These are phyloP conservation scores for Agelastica alni DNA, from an alignment of 2,888 invertebrate species.

Conservation along the genomic window DNA sequence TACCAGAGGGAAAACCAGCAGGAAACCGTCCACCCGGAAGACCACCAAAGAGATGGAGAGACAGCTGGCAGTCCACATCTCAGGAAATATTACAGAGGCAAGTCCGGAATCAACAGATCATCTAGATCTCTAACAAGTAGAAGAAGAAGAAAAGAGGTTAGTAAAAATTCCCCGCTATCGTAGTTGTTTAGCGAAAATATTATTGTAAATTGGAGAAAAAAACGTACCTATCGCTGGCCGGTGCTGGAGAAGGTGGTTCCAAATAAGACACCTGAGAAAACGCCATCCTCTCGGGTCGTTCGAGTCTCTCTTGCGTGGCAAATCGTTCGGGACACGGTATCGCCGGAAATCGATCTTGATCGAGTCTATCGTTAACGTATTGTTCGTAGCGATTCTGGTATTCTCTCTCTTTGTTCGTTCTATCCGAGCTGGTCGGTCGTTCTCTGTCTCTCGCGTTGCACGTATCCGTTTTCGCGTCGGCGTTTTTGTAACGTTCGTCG, in stretches of 20 bases:
- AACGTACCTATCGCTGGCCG: slow-evolving; percentile 62
- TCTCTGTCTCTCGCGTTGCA: slow-evolving; percentile 38
- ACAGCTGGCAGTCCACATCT: too few species aligned
- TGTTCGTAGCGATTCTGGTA: slow-evolving; percentile 38
- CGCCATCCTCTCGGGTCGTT: slow-evolving; percentile 44
- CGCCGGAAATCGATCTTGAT: slow-evolving; percentile 43
- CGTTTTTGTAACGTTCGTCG: slow-evolving; percentile 45
- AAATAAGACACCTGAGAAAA: slow-evolving; percentile 55
- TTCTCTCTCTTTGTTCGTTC: slow-evolving; percentile 40
- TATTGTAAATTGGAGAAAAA: slow-evolving; percentile 58
- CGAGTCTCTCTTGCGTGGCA: slow-evolving; percentile 46
- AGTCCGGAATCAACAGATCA: too few species aligned
- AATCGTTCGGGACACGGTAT: slow-evolving; percentile 56
- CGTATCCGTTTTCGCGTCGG: slow-evolving; percentile 43
- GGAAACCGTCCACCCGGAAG: too few species aligned
- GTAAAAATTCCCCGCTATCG: too few species aligned
- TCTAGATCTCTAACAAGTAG: too few species aligned
- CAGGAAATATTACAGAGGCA: too few species aligned
- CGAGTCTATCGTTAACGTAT: slow-evolving; percentile 38
- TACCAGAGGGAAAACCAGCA: too few species aligned
- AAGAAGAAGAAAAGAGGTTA: too few species aligned
- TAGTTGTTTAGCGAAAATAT: too few species aligned
- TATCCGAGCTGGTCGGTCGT: slow-evolving; percentile 43
- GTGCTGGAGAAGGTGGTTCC: slow-evolving; percentile 64
- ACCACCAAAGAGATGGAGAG: too few species aligned